Evolutionary conservation across 2,888 invertebrate species (phyloP).

Genomic region (Lasioglossum villosulum): DNA sequence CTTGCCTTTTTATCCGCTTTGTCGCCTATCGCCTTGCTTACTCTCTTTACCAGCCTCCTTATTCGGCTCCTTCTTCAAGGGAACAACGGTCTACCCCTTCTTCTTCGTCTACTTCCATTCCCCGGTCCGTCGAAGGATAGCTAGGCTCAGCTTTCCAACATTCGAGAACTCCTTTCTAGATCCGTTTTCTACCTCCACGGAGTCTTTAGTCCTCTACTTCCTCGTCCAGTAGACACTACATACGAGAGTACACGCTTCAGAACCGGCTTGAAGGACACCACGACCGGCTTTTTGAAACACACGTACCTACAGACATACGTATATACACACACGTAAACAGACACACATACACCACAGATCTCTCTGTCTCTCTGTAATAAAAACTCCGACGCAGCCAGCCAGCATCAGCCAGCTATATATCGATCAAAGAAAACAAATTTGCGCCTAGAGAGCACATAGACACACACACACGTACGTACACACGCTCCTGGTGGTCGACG

Average conservation of each 20-base stretch:
- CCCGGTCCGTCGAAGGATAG: constrained; percentile 27
- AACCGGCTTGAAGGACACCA: constrained; percentile 71
- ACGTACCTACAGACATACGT: constrained; percentile 14
- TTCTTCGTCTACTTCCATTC: constrained; percentile 16
- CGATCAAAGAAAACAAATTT: constrained; percentile 27
- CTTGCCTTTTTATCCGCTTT: constrained; percentile 68
- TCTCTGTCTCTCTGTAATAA: constrained; percentile 31
- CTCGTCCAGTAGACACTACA: constrained; percentile 59
- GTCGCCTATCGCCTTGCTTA: constrained; percentile 69
- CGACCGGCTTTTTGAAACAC: constrained; percentile 61
- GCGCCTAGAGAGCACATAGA: constrained; percentile 52
- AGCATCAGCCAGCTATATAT: constrained; percentile 46
- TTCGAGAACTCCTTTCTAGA: constrained; percentile 39
- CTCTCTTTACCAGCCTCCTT: constrained; percentile 40
- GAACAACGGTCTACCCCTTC: constrained; percentile 22
- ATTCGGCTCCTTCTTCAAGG: constrained; percentile 25
- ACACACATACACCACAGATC: constrained; percentile 26
- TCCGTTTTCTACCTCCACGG: constrained; percentile 22
- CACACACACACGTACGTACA: neutral
- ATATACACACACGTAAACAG: constrained; percentile 34
- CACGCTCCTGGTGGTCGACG: constrained; percentile 59
- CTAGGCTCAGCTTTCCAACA: constrained; percentile 29
- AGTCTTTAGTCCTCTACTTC: constrained; percentile 17
- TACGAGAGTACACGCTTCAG: constrained; percentile 64
- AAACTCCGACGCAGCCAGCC: constrained; percentile 41